Evolutionary conservation across 2,888 invertebrate species (phyloP).

Genomic region (Silvanus unidentatus): DNA sequence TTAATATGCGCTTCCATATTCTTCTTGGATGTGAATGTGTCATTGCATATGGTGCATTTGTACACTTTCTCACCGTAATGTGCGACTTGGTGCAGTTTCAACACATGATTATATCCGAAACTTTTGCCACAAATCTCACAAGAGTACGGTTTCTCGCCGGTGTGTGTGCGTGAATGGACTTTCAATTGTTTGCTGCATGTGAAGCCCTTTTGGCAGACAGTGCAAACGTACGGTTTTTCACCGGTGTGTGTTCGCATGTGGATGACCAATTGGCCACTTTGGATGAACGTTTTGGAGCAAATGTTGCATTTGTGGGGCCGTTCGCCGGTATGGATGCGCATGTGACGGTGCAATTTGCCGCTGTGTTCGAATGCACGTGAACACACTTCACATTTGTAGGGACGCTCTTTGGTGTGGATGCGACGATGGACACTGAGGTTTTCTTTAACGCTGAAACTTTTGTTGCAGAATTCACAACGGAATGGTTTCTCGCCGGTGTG

Average conservation of each 20-base stretch:
- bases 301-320: constrained; percentile 84
- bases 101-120: constrained; percentile 86
- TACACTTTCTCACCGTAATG: constrained; percentile 90
- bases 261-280: constrained; percentile 85
- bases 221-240: constrained; percentile 76
- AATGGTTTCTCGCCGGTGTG: constrained; percentile 89
- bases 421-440: constrained; percentile 84
- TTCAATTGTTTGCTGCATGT: constrained; percentile 88
- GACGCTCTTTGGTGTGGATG: constrained; percentile 87
- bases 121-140: constrained; percentile 88
- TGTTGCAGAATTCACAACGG: constrained; percentile 81
- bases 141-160: constrained; percentile 85
- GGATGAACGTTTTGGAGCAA: constrained; percentile 85
- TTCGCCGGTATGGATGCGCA: constrained; percentile 86
- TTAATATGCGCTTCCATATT: constrained; percentile 86
- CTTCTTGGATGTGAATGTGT: constrained; percentile 85
- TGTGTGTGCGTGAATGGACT: constrained; percentile 86
- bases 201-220: constrained; percentile 82
- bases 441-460: constrained; percentile 88
- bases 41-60: constrained; percentile 86
- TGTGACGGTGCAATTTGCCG: constrained; percentile 83
- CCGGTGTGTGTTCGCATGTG: constrained; percentile 84
- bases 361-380: constrained; percentile 86
- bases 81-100: constrained; percentile 78
- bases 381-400: constrained; percentile 84